Evolutionary conservation across 2,888 invertebrate genomes (phyloP).

Genomic region (Metallyticus violacea): DNA sequence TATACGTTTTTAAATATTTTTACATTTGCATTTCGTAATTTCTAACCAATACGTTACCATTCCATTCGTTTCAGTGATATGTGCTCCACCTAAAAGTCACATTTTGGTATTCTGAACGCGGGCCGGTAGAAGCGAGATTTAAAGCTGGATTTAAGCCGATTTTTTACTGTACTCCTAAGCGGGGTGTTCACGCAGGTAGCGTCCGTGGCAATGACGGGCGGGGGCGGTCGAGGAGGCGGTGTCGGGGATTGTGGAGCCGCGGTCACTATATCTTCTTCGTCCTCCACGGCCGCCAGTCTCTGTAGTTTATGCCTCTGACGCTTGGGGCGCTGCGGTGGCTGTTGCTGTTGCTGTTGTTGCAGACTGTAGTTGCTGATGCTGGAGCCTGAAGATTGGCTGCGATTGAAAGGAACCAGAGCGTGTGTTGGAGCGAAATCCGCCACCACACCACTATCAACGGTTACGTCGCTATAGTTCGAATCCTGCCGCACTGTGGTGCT

Average conservation of each 20-base stretch:
- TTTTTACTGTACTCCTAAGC: conserved; percentile 9
- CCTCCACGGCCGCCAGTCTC: conserved; percentile 39
- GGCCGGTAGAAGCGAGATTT: conserved; percentile 29
- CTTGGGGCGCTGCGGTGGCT: conserved; percentile 21
- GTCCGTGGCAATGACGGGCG: neutral
- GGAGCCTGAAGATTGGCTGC: conserved; percentile 21
- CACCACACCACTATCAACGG: conserved; percentile 39
- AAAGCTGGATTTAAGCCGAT: conserved; percentile 20
- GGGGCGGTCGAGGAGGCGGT: neutral
- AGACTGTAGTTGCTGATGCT: neutral
- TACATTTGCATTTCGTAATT: neutral
- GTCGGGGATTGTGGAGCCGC: neutral
- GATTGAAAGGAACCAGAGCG: neutral
- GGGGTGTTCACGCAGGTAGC: neutral
- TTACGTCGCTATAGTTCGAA: conserved; percentile 39
- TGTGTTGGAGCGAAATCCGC: conserved; percentile 32
- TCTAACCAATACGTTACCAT: too few species aligned
- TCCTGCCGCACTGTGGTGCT: conserved; percentile 36
- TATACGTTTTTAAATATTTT: neutral
- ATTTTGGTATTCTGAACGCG: conserved; percentile 31
- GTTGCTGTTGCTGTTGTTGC: neutral
- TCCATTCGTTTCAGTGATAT: neutral
- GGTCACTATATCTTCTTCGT: conserved; percentile 32
- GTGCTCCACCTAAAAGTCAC: conserved; percentile 22
- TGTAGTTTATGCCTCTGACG: conserved; percentile 36